Conservation (phyloP, 2,113 vertebrate species). For the Oreochromis tanganicae region DNA sequence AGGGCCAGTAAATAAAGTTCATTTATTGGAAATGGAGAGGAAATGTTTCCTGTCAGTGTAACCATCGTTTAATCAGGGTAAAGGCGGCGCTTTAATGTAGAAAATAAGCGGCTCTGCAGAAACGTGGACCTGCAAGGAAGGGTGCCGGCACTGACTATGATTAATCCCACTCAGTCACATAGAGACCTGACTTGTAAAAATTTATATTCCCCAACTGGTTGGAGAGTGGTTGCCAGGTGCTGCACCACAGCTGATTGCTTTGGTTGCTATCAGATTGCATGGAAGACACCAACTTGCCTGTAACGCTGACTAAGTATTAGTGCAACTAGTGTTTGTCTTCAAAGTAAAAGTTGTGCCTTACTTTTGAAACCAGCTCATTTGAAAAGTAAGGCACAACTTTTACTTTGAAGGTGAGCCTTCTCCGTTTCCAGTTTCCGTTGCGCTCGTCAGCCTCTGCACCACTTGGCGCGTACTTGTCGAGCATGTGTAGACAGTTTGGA, state of each 20-base stretch:
- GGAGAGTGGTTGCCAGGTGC: not conserved
- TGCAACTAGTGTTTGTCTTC: not conserved
- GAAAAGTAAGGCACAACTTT: not conserved
- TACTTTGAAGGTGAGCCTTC: not conserved
- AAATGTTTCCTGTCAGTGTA: not conserved
- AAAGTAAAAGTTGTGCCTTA: not conserved
- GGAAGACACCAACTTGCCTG: not conserved
- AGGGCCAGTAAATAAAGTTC: not conserved
- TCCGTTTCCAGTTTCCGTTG: not conserved
- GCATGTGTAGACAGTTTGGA: not conserved
- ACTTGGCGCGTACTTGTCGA: not conserved
- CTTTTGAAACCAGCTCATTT: not conserved
- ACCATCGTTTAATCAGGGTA: rapidly evolving
- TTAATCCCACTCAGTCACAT: not conserved
- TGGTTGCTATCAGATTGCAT: not conserved
- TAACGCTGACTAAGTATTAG: not conserved
- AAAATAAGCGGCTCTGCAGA: not conserved
- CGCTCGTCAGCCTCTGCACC: not conserved
- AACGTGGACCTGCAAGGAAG: rapidly evolving
- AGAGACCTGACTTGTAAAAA: not conserved
- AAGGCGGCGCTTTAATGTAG: rapidly evolving
- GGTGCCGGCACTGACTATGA: rapidly evolving
- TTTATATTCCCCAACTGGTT: not conserved
- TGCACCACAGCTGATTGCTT: not conserved
- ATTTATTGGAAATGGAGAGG: not conserved